These are phyloP conservation scores for Eupleurogrammus muticus DNA, from an alignment of 2,797 vertebrate species.

Conservation along the genomic window DNA sequence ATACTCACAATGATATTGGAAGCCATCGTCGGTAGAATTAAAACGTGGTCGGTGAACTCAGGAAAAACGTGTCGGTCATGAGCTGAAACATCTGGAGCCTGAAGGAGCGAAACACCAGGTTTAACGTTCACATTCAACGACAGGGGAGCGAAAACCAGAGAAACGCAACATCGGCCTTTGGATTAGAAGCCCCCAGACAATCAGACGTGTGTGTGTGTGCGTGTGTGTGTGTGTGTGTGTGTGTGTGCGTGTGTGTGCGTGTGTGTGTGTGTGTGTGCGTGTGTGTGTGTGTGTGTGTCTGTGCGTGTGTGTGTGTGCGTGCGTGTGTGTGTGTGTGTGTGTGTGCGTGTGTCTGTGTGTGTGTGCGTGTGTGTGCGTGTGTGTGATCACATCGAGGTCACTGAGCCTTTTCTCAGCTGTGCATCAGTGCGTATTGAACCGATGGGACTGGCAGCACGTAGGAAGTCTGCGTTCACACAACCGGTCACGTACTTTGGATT, in stretches of 20 bases:
- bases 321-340: not conserved
- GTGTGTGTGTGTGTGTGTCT: constrained; percentile 2
- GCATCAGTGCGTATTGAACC: constrained; percentile 69
- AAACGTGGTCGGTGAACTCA: constrained; percentile 50
- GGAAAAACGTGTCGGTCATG: constrained; percentile 50
- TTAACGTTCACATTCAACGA: no score
- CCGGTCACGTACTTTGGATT: constrained; percentile 74
- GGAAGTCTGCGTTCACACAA: constrained; percentile 62
- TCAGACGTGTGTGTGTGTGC: not conserved
- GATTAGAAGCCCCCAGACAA: not conserved
- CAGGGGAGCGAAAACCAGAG: no score
- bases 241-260: no score
- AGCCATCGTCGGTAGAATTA: constrained; percentile 84
- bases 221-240: constrained; percentile 1
- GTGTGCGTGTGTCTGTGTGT: not conserved
- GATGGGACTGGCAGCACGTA: constrained; percentile 72
- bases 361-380: constrained; percentile 14
- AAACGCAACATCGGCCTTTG: no score
- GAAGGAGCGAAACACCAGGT: constrained; percentile 25
- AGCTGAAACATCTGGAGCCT: constrained; percentile 56
- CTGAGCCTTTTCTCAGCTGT: constrained; percentile 66
- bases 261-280: not conserved
- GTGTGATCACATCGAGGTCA: constrained; percentile 58
- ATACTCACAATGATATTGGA: constrained; percentile 94
- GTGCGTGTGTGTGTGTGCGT: constrained; percentile 8